Base-by-base conservation (phyloP, 23 tunicate genomes). In the Oikopleura vanhoeffeni region DNA sequence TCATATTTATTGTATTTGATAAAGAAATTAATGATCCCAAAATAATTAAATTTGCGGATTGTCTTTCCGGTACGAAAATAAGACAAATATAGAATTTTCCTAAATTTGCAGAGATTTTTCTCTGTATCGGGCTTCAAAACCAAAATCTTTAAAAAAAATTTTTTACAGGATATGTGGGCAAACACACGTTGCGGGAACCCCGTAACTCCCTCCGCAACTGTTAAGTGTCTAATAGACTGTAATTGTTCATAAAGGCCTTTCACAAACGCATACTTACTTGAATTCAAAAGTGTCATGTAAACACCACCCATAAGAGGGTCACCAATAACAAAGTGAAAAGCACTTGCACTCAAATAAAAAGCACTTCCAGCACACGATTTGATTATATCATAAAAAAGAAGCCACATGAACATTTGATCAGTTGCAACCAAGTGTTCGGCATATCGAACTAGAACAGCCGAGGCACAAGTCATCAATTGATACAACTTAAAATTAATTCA, bases 261-360 rank as follows among this genome's bases (percentile, higher is more conserved):
- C n/a, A n/a, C n/a, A n/a, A n/a, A n/a, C n/a, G n/a, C n/a, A 49
- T 8, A 49, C 79, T 71, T 71, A 71, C 79, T 71, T 71, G 79
- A 71, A 71, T 71, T 71, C 38, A 71, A 30, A 28, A 71, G 38
- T 13, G 79, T 71, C 79, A 71, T 71, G 79, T 71, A 71, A 32
- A 71, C 79, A 2, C 79, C 79, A 30, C 79, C 79, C 79, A 71
- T 71, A 13, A 30, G 2, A 18, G 27, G 34, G 79, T 71, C 79
- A 71, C 36, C 79, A 24, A 71, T 71, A 30, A 2, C 2, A 30
- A 24, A 71, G 38, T 13, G 35, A 71, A 71, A 71, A 18, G 34
- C 79, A 18, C 35, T 18, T 38, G 79, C 27, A 32, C 79, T 71
- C 79, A 71, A 32, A 71, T 71, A 71, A 49, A 49, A 49, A 13